Percentiles rank a stretch among this genome's conserved stretches.
These are phyloP conservation scores for Synanceia verrucosa DNA, from an alignment of 2,797 vertebrate genomes.

Conservation along the genomic window DNA sequence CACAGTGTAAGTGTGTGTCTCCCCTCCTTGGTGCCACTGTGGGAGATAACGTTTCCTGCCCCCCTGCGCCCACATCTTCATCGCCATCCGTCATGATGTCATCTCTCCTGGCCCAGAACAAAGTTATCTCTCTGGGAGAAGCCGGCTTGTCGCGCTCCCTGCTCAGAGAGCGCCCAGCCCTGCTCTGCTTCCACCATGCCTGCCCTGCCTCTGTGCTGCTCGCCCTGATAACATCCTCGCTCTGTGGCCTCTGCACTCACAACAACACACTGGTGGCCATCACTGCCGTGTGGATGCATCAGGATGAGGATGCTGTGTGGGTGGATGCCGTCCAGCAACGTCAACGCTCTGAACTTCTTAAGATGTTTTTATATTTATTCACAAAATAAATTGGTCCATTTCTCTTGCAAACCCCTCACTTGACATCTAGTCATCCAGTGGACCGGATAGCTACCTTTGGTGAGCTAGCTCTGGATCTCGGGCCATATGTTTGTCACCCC, in stretches of 20 bases:
- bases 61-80: slow-evolving; percentile 61
- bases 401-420: too few relatives aligned
- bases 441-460: too few relatives aligned
- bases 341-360: background rate
- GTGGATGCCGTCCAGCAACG: slow-evolving; percentile 14
- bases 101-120: slow-evolving; percentile 75
- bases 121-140: slow-evolving; percentile 79
- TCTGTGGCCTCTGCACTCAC: slow-evolving; percentile 21
- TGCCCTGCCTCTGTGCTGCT: slow-evolving; percentile 46
- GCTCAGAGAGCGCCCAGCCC: slow-evolving; percentile 53
- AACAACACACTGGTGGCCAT: too few relatives aligned
- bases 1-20: slow-evolving; percentile 18
- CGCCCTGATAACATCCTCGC: slow-evolving; percentile 64
- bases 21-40: slow-evolving; percentile 45
- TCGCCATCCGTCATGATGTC: slow-evolving; percentile 80
- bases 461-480: too few relatives aligned
- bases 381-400: too few relatives aligned
- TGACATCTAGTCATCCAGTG: too few relatives aligned
- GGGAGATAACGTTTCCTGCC: slow-evolving; percentile 77
- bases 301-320: slow-evolving; percentile 20
- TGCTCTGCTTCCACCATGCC: slow-evolving; percentile 68
- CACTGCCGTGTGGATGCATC: slow-evolving; percentile 39
- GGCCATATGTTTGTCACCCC: too few relatives aligned
- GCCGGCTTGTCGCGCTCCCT: slow-evolving; percentile 45
- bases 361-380: too few relatives aligned